phyloP scores from a whole-genome alignment of 2,797 vertebrate genomes.

The Pteropus rufus region DNA sequence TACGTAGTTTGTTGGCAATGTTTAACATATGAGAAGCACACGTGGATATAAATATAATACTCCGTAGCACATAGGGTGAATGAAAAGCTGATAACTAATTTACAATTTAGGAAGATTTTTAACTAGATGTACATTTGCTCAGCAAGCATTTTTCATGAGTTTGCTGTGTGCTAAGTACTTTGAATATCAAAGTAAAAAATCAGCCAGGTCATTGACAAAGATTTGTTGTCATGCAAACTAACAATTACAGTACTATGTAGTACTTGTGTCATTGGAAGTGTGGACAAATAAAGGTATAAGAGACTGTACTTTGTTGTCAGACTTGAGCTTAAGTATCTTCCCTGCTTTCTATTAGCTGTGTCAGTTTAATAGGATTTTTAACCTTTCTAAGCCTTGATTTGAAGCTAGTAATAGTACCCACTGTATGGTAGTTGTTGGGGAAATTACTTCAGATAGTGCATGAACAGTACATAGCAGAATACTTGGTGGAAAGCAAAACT shows the following conservation, averaged over 20 bases:
- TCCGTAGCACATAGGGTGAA: background rate
- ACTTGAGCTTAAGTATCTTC: background rate
- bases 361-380: background rate
- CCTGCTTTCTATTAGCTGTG: background rate
- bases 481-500: background rate
- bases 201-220: background rate
- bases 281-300: background rate
- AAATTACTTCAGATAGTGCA: background rate
- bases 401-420: background rate
- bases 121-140: background rate
- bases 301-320: background rate
- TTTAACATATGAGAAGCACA: conserved; percentile 3
- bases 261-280: background rate
- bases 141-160: background rate
- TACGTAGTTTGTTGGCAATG: background rate
- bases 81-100: conserved; percentile 43
- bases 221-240: background rate
- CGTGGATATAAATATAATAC: background rate
- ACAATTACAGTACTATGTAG: background rate
- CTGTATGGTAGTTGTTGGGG: background rate
- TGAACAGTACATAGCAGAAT: background rate
- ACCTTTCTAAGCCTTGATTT: background rate
- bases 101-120: conserved; percentile 4
- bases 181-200: background rate
- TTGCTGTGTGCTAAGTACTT: background rate